Conservation (phyloP, 1,140 invertebrate species). For the Episyrphus balteatus region DNA sequence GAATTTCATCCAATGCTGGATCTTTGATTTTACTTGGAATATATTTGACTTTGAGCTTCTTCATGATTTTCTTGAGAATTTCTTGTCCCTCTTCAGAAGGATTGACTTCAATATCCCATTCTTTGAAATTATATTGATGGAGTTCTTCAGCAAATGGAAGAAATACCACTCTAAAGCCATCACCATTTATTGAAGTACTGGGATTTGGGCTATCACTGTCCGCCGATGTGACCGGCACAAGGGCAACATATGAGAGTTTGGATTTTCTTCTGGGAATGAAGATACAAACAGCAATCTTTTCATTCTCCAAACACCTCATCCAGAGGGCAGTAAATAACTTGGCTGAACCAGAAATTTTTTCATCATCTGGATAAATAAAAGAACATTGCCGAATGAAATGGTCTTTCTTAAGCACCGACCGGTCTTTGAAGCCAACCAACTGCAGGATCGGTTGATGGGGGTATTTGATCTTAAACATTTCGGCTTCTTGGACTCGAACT, state of each 20-base stretch:
- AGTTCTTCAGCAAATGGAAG: constrained; percentile 26
- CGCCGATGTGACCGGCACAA: constrained; percentile 15
- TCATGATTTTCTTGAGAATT: constrained; percentile 25
- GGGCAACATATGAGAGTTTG: constrained; percentile 26
- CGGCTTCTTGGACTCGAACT: constrained; percentile 17
- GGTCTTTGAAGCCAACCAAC: constrained; percentile 31
- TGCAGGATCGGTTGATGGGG: constrained; percentile 23
- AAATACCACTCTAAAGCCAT: constrained; percentile 33
- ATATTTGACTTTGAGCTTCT: constrained; percentile 25
- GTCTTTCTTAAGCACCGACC: constrained; percentile 13
- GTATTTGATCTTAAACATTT: constrained; percentile 18
- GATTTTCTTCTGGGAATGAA: constrained; percentile 28
- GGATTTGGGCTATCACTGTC: constrained; percentile 12
- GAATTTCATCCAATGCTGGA: constrained; percentile 22
- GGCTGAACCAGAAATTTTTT: constrained; percentile 25
- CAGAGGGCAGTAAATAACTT: constrained; percentile 29
- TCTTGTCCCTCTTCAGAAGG: constrained; percentile 15
- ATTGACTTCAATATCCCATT: constrained; percentile 25
- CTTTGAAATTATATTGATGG: constrained; percentile 19
- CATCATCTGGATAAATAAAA: constrained; percentile 34
- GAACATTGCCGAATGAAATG: constrained; percentile 22
- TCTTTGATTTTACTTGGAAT: constrained; percentile 26
- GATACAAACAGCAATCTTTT: constrained; percentile 31
- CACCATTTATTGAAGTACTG: constrained; percentile 17
- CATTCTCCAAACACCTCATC: constrained; percentile 25